phyloP scores from a whole-genome alignment of 2,113 vertebrate species.

The Lethenteron reissneri region DNA sequence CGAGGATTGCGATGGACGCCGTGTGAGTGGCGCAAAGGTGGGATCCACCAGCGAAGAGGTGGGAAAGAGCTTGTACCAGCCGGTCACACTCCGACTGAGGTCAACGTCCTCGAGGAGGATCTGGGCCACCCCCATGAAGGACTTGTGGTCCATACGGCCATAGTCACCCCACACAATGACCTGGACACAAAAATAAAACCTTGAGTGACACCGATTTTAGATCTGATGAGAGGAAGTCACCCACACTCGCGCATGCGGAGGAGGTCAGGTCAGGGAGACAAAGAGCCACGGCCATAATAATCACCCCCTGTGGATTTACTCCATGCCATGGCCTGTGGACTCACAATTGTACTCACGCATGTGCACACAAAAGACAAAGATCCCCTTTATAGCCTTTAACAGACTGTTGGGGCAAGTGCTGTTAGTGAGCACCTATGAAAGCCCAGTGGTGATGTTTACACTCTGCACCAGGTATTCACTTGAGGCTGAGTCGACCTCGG shows the following conservation, averaged over 20 bases:
- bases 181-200: background rate
- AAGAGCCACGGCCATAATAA: too few species aligned
- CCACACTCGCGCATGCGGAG: too few species aligned
- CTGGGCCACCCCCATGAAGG: slow-evolving; percentile 3
- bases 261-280: too few species aligned
- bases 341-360: background rate
- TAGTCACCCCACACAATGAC: slow-evolving; percentile 6
- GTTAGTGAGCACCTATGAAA: background rate
- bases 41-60: slow-evolving; percentile 5
- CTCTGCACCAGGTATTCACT: background rate
- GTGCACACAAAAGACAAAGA: background rate
- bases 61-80: slow-evolving; percentile 6
- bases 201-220: background rate
- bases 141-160: slow-evolving; percentile 6
- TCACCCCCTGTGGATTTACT: too few species aligned
- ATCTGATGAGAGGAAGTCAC: too few species aligned
- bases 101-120: slow-evolving; percentile 2
- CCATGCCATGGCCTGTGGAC: too few species aligned
- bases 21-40: background rate
- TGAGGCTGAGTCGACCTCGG: background rate
- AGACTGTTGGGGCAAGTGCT: background rate
- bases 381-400: background rate
- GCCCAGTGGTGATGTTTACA: background rate
- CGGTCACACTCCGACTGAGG: background rate
- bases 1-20: slow-evolving; percentile 1